A percentile compares a stretch with the other conserved stretches of the same genome.
These are phyloP conservation scores for Ommatoiulus sabulosus DNA, from an alignment of 2,888 invertebrate species.

Conservation along the genomic window DNA sequence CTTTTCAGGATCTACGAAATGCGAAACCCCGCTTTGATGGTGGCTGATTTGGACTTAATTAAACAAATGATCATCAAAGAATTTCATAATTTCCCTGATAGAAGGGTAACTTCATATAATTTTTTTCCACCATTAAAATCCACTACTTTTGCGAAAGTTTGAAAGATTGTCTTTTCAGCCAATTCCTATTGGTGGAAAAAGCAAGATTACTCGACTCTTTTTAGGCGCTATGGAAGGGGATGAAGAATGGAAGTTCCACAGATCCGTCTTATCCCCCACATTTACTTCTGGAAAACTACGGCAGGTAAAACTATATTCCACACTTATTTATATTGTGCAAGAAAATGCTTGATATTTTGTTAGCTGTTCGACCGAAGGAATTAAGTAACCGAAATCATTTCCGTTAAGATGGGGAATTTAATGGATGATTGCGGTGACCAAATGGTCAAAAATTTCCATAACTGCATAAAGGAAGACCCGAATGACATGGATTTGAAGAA, in stretches of 20 bases:
- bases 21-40: slow-evolving; percentile 41
- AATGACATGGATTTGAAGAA: slow-evolving; percentile 29
- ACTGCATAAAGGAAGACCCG: not conserved
- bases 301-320: slow-evolving; percentile 49
- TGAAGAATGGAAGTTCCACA: slow-evolving; percentile 55
- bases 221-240: not conserved
- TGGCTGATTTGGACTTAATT: slow-evolving; percentile 50
- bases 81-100: slow-evolving; percentile 53
- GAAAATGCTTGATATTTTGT: not conserved
- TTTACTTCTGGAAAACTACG: slow-evolving; percentile 58
- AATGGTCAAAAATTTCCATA: not conserved
- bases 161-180: not conserved
- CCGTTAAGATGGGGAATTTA: not conserved
- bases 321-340: not conserved
- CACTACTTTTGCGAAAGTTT: not conserved
- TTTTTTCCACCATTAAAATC: not conserved
- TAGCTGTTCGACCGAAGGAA: not conserved
- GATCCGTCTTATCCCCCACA: slow-evolving; percentile 56
- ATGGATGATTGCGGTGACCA: not conserved
- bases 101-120: slow-evolving; percentile 23
- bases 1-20: slow-evolving; percentile 54
- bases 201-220: slow-evolving; percentile 2
- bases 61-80: slow-evolving; percentile 47
- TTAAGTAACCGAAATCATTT: not conserved
- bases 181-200: slow-evolving; percentile 20